Base-by-base conservation (phyloP, 2,113 vertebrate species). In the Ailurus styani region DNA sequence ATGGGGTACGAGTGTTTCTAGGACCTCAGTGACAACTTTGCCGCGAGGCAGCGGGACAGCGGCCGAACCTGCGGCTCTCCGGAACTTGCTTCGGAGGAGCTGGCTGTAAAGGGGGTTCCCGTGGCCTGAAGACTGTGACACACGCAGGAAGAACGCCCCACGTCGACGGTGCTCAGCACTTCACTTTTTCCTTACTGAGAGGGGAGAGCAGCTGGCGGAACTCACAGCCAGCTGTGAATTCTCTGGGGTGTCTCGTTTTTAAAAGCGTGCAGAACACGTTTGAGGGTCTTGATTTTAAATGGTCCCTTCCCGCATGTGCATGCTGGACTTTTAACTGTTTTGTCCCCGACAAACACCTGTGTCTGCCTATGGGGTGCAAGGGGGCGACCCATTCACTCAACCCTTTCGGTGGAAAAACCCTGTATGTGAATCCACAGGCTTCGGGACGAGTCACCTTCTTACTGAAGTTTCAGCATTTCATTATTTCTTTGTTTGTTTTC, bases 381-480 rank as follows among this genome's bases (percentile, higher is more conserved):
- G n/a, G 5, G 21, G 5, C 18, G 23, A 25, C 34, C 34, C 29
- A 6, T 25, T 23, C 13, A 27, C 27, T 2, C 6, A 3, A 7
- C 15, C 0, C 5, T 2, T 25, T 23, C 18, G 1, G 14, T 4
- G 21, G 20, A 3, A 3, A 82, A 52, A 17, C 27, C 37, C 29
- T 2, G 7, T 9, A 8, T 21, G 50, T 34, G 37, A 55, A 20
- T 12, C 31, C 25, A 27, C 0, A 13, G n/a, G 85, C 13, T 52
- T 60, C 8, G 2, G 27, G 27, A 1, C 5, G 0, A 13, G 31
- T 1, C 40, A 23, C 0, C 1, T 21, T 1, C 4, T 73, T 21
- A 29, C 27, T 34, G 34, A 42, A 17, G 2, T 29, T 27, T 62
- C n/a, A 29, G 60, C 1, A 12, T 62, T 57, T 27, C 11, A 23